Evolutionary conservation across 2,888 invertebrate genomes (phyloP).

Genomic region (Aspidapion aeneum): DNA sequence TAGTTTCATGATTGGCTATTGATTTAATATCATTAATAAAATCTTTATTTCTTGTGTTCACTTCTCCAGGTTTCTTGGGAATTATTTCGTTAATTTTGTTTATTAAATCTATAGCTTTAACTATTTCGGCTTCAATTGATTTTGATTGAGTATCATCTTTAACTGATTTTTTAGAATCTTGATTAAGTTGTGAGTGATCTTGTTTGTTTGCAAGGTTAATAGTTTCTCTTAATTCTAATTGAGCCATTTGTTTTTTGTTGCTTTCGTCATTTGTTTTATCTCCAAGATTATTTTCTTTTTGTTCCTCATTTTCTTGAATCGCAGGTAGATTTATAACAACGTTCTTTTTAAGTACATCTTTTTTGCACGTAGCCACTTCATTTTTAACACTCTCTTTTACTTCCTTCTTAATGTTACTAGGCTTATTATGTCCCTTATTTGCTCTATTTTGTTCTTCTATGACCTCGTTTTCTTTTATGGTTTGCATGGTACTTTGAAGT

Average conservation of each 20-base stretch:
- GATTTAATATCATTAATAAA: background rate
- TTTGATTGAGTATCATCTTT: background rate
- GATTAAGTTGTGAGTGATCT: background rate
- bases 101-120: background rate
- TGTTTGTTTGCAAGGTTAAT: background rate
- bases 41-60: background rate
- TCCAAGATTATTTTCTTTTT: constrained; percentile 1
- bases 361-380: constrained; percentile 1
- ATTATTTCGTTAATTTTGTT: background rate
- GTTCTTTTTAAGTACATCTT: constrained; percentile 20
- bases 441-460: constrained; percentile 30
- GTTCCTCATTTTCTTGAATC: constrained; percentile 43
- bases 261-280: background rate
- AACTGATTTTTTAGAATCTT: background rate
- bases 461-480: constrained; percentile 34
- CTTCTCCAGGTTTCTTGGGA: background rate
- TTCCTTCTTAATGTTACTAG: background rate
- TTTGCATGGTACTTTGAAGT: constrained; percentile 33
- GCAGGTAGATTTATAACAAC: constrained; percentile 32
- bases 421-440: constrained; percentile 15
- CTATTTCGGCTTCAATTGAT: background rate
- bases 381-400: background rate
- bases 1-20: background rate
- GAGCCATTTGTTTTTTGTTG: background rate
- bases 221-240: background rate